phyloP scores from a whole-genome alignment of 2,797 vertebrate species.

The Syngnathus rostellatus region DNA sequence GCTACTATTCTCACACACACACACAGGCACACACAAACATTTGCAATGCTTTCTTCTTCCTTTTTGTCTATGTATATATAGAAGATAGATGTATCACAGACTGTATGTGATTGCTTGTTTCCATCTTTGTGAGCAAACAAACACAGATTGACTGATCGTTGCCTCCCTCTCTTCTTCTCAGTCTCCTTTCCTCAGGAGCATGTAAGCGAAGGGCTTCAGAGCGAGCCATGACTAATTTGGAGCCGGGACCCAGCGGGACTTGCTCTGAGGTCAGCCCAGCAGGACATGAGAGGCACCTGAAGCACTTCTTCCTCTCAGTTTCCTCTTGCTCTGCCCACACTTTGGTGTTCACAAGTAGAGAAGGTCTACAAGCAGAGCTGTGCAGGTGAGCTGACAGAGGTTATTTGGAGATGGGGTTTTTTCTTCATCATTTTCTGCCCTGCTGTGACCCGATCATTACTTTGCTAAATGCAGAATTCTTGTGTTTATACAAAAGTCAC shows the following conservation, averaged over 20 bases:
- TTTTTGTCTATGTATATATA: constrained; percentile 29
- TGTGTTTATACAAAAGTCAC: not conserved
- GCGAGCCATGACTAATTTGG: constrained; percentile 46
- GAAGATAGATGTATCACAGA: not conserved
- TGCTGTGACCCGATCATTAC: constrained; percentile 4
- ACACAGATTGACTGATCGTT: constrained; percentile 20
- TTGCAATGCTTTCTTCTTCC: constrained; percentile 24
- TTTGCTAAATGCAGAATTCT: not conserved
- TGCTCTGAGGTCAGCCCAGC: constrained; percentile 28
- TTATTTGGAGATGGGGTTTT: not conserved
- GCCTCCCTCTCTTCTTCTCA: constrained; percentile 7
- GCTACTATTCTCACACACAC: constrained; percentile 18
- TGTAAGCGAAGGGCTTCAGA: constrained; percentile 44
- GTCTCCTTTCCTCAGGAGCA: constrained; percentile 35
- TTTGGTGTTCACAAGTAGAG: constrained; percentile 6
- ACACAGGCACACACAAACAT: constrained; percentile 14
- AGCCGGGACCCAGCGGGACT: constrained; percentile 28
- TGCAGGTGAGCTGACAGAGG: not conserved
- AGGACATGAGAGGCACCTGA: constrained; percentile 25
- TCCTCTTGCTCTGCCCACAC: constrained; percentile 16
- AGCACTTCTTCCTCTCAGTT: constrained; percentile 16
- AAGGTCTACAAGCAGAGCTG: constrained; percentile 1
- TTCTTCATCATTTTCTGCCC: not conserved
- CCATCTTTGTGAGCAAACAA: constrained; percentile 13
- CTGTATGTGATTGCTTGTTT: constrained; percentile 20